These are phyloP conservation scores for Chrysotoxum bicinctum DNA, from an alignment of 2,888 invertebrate species.

Conservation along the genomic window DNA sequence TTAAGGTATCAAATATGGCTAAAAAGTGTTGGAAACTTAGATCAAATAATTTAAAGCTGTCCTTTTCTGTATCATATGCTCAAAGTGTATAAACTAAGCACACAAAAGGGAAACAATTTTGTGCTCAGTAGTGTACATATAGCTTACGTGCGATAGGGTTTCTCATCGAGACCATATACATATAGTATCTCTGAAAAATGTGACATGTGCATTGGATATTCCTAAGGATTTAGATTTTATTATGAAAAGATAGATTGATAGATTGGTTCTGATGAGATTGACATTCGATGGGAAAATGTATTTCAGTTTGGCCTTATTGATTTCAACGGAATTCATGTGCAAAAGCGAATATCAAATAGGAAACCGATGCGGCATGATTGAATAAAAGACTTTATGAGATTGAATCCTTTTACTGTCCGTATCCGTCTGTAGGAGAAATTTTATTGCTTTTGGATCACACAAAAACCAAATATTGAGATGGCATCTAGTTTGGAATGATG, in stretches of 20 bases:
- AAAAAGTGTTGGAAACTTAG: too few species aligned
- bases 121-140: neutral
- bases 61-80: too few species aligned
- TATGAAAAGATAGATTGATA: slow-evolving; percentile 36
- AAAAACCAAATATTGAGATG: neutral
- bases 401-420: neutral
- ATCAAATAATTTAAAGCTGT: too few species aligned
- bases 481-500: neutral
- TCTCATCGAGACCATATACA: too few species aligned
- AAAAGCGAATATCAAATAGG: neutral
- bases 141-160: neutral
- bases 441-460: neutral
- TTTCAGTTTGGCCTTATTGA: slow-evolving; percentile 49
- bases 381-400: slow-evolving; percentile 4
- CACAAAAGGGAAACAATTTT: too few species aligned
- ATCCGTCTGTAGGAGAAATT: neutral
- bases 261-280: slow-evolving; percentile 55
- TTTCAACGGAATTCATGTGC: slow-evolving; percentile 16
- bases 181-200: neutral
- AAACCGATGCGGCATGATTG: slow-evolving; percentile 6
- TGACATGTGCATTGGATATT: slow-evolving; percentile 25
- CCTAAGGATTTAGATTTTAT: neutral
- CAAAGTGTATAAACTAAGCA: too few species aligned
- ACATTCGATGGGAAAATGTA: slow-evolving; percentile 50
- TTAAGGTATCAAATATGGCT: too few species aligned